Conservation (phyloP, 2,113 vertebrate genomes). For the Phodopus roborovskii region DNA sequence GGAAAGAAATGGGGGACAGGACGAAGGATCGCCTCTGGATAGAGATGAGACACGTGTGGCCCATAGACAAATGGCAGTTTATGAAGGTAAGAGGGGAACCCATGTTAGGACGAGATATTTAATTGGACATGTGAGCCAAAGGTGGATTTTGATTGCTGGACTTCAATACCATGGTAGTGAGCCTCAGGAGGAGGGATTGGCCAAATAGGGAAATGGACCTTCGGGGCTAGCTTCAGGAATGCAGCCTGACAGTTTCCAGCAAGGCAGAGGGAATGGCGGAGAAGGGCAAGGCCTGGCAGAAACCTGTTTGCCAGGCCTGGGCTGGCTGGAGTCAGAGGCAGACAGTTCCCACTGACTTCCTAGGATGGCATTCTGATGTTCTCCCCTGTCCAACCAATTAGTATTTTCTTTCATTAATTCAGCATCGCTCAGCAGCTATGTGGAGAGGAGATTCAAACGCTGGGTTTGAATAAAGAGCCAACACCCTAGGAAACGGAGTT, state of each 20-base stretch:
- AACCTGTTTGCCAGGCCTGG: neutral
- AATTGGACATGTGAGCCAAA: neutral
- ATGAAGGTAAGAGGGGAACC: neutral
- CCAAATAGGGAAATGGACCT: neutral
- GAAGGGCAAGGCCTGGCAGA: neutral
- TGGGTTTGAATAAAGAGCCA: constrained; percentile 13
- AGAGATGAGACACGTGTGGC: neutral
- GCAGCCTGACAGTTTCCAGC: neutral
- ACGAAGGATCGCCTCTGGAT: neutral
- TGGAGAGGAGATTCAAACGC: constrained; percentile 15
- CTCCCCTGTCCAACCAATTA: neutral
- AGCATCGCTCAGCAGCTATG: constrained; percentile 51
- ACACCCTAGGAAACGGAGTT: neutral
- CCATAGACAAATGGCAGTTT: neutral
- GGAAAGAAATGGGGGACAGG: too few species aligned
- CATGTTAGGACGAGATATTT: neutral
- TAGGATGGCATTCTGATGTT: constrained; percentile 34
- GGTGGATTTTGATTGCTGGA: too few species aligned
- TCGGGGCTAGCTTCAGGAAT: neutral
- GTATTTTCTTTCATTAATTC: constrained; percentile 47
- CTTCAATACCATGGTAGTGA: too few species aligned
- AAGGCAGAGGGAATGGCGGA: neutral
- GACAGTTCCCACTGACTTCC: constrained; percentile 50
- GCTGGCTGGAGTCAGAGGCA: neutral
- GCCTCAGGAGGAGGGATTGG: too few species aligned